Evolutionary conservation across 2,797 vertebrate genomes (phyloP), one percentile per base, ranked within the genome.

Genomic region (Novumbra hubbsi): DNA sequence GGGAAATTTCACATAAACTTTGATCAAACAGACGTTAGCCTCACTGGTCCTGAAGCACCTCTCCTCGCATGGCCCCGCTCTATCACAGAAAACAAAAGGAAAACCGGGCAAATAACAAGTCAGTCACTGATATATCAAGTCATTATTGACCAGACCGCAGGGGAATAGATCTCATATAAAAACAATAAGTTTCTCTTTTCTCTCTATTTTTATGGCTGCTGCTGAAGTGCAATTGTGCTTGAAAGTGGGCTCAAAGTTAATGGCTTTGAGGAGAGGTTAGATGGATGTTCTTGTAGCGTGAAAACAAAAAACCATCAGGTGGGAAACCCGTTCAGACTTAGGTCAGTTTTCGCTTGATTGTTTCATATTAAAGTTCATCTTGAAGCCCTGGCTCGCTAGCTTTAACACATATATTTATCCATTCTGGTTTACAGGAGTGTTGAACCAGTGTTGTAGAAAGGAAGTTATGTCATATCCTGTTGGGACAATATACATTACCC

Each of bases 1-100:
- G 83, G 88, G 95, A 96, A 96, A 98, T 98, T 97, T 96, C 90
- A 87, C 91, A 92, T 98, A 98, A 99, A 97, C 96, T 95, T 93
- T 96, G 95, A 95, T 96, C 97, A 99, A 99, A 97, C 96, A 95
- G 88, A 91, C 91, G 90, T 93, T 92, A 91, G 92, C 93, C 93
- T 92, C 92, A 69, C 85, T 81, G 91, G 90, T 92, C 89, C 92
- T 88, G 90, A 78, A 81, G 86, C 88, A 83, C 84, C 91, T 90
- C 86, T 89, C 90, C 88, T 84, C 85, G 86, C 77, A 93, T 91
- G 92, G 90, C 90, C 88, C 73, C 82, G 83, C 91, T 93, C 93
- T 91, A 92, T 94, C 92, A 93, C 91, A 81, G 91, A 92, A 90
- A 94, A 94, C 91, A 93, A 73, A 78, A 83, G 75, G 89, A 93